Base-by-base conservation (phyloP, 2,888 invertebrate genomes). In the Lymantria dispar region DNA sequence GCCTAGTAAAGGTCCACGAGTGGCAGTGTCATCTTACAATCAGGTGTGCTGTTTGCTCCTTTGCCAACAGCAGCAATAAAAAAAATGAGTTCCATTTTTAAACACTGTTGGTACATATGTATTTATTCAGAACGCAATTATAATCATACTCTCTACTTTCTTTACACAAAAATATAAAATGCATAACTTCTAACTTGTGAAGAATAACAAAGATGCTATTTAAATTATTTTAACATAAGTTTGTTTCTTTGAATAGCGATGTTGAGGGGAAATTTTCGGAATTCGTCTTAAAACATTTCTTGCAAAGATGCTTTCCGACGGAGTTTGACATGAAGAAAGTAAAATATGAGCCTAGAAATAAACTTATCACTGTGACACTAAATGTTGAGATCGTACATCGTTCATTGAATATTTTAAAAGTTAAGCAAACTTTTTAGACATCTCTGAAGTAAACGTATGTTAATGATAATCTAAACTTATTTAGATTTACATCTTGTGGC, bases 251-350 rank as follows among this genome's bases (percentile, higher is more conserved):
- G 81, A 84, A 83, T 84, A 75, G 78, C 78, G 73, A 83, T 75
- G 80, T 76, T 76, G 77, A 76, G 75, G 77, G 82, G 80, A 80
- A 80, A 86, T 85, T 84, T 86, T 85, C 69, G 85, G 86, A 86
- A 90, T 89, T 81, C 78, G 78, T 79, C 83, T 80, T 80, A 82
- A 83, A 85, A 78, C 79, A 83, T 85, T 86, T 84, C 83, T 82
- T 76, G 76, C 83, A 79, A 74, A 80, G 79, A 76, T 77, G 81
- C 80, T 83, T 83, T 83, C 83, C 81, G 78, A 80, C 80, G 70
- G 75, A 82, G 78, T 81, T 80, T 77, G 76, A 78, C 83, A 75
- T 75, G 72, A 65, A 73, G 72, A 64, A 72, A 72, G 69, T 66
- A 67, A 69, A 74, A 74, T 68, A 63, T 70, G 65, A 72, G 63